Base-by-base conservation (phyloP, 2,888 invertebrate genomes). In the Allolobophora icterica region DNA sequence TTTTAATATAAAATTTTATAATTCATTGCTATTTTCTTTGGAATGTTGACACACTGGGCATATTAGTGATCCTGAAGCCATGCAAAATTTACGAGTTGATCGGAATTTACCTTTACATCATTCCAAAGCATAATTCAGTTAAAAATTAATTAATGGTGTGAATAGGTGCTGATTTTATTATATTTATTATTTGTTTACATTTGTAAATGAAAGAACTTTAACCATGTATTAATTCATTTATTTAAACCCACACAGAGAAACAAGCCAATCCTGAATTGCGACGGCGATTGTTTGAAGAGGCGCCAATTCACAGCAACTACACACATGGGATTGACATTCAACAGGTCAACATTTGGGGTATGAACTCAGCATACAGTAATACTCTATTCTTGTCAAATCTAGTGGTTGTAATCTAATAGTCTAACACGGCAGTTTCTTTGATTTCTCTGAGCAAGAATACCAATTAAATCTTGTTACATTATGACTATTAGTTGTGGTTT, bases 261-360 rank as follows among this genome's bases (percentile, higher is more conserved):
- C 35, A 2, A 35, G 21, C 35, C 21, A 87, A 87, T 34, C 87
- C 21, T 21, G 87, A 87, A 35, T 19, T 19, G 17, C 4, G 87
- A 24, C 87, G 87, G 11, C 87, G 87, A 19, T 24, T 87, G 38
- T 87, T 87, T 87, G 87, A 87, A 87, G 87, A 87, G 15, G 24
- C 24, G 8, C 87, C 87, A 35, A 38, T 87, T 34, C 87, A 87
- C 87, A 87, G 33, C 52, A 96, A 96, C 92, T 97, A 96, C 93
- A 97, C 97, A 0, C 96, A 96, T 93, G 97, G 97, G 91, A 96
- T 97, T 91, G 96, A 96, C 93, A 96, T 97, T 90, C 96, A 97
- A 94, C 96, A 96, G 94, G 96, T 96, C 93, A 95, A 95, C 90
- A 94, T 96, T 45, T 94, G 95, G 93, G 96, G 96, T 93, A 96